Percentiles rank a stretch among this genome's conserved stretches.
phyloP scores from a whole-genome alignment of 2,797 vertebrate genomes.

The Arctocebus calabarensis region DNA sequence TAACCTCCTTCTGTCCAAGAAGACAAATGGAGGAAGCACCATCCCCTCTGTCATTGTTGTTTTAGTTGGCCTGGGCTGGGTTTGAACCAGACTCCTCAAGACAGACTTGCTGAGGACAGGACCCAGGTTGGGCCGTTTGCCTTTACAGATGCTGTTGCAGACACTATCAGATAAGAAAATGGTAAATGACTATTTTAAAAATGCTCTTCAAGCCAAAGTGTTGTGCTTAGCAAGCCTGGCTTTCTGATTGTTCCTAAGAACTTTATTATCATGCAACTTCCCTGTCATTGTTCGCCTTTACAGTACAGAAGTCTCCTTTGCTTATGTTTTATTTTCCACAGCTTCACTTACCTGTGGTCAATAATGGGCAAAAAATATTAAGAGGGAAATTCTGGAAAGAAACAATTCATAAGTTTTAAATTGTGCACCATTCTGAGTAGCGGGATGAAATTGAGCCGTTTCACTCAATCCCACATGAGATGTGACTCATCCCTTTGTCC shows the following conservation, averaged over 20 bases:
- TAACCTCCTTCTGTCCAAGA: background rate
- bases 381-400: background rate
- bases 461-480: no score
- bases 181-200: background rate
- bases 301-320: background rate
- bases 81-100: no score
- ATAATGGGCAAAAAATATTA: background rate
- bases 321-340: background rate
- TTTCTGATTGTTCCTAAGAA: background rate
- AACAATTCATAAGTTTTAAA: background rate
- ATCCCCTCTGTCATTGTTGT: no score
- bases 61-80: no score
- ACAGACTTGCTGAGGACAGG: conserved; percentile 88
- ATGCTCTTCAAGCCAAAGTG: background rate
- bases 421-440: background rate
- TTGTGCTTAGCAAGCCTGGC: background rate
- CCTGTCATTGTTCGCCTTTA: no score
- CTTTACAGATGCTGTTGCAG: conserved; percentile 88
- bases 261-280: background rate
- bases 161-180: background rate
- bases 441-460: background rate
- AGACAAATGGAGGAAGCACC: background rate
- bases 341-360: background rate
- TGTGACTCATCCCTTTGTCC: background rate
- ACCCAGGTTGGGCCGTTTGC: conserved; percentile 89